phyloP scores from a whole-genome alignment of 1,140 invertebrate genomes.

The Stegodyphus mimosarum region DNA sequence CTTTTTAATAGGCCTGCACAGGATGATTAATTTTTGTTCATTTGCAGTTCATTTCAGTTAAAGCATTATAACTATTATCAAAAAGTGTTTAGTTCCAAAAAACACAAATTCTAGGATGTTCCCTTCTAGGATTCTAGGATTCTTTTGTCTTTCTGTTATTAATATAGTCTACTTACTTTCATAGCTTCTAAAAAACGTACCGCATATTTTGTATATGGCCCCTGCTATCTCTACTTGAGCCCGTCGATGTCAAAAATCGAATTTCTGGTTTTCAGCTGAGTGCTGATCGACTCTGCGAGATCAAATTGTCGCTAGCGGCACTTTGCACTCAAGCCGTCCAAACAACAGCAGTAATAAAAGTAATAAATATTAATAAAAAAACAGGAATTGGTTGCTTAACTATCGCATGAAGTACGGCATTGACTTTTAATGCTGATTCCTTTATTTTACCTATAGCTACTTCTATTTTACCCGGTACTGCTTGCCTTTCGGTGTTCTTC shows the following conservation, averaged over 20 bases:
- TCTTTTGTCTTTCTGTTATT: no score
- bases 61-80: no score
- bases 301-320: conserved; percentile 46
- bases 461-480: background rate
- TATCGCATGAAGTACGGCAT: conserved; percentile 31
- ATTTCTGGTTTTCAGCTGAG: conserved; percentile 35
- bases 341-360: conserved; percentile 48
- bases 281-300: conserved; percentile 10
- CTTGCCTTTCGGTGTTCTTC: conserved; percentile 3
- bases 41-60: no score
- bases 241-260: conserved; percentile 41
- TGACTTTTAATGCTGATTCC: conserved; percentile 16
- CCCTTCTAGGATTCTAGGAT: no score
- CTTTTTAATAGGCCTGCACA: no score
- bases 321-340: conserved; percentile 3
- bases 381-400: conserved; percentile 2
- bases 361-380: background rate
- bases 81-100: no score
- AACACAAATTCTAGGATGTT: no score
- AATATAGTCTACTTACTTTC: no score
- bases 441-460: background rate
- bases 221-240: background rate
- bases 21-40: no score
- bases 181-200: no score
- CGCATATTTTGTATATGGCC: no score